A percentile compares a stretch with the other conserved stretches of the same genome.
phyloP scores from a whole-genome alignment of 2,797 vertebrate genomes.

The Peromyscus attwateri region DNA sequence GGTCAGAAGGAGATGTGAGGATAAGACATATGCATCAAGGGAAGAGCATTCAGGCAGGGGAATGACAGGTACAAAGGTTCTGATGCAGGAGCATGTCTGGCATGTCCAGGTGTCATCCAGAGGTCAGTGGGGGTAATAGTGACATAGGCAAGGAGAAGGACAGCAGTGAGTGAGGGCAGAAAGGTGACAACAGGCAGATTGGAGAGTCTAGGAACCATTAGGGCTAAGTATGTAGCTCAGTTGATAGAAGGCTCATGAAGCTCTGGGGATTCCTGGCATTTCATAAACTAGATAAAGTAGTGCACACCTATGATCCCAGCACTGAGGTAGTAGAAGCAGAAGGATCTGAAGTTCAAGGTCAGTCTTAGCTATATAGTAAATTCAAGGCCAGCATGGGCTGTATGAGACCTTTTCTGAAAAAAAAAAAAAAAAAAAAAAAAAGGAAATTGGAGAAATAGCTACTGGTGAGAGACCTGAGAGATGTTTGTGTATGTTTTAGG shows the following conservation, averaged over 20 bases:
- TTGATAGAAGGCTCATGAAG: not conserved
- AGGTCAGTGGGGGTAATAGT: not conserved
- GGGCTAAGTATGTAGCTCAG: not conserved
- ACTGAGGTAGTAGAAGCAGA: not conserved
- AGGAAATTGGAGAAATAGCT: constrained; percentile 11
- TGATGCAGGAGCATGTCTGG: not conserved
- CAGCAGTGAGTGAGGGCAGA: not conserved
- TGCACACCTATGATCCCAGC: not conserved
- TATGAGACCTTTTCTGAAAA: not conserved
- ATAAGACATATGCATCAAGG: not conserved
- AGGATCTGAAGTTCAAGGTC: not conserved
- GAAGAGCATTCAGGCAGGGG: not conserved
- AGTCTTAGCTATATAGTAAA: not conserved
- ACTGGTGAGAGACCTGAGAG: not conserved
- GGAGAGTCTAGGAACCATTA: not conserved
- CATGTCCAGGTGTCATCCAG: not conserved
- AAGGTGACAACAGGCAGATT: not conserved
- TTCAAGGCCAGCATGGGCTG: not conserved
- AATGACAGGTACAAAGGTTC: not conserved
- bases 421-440: not conserved
- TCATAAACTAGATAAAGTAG: not conserved
- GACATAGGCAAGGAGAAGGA: not conserved
- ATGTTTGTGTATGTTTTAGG: not conserved
- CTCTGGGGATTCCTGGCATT: not conserved
- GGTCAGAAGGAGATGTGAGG: not conserved